Conservation (phyloP, 2,888 invertebrate species). For the Lithodes maja region DNA sequence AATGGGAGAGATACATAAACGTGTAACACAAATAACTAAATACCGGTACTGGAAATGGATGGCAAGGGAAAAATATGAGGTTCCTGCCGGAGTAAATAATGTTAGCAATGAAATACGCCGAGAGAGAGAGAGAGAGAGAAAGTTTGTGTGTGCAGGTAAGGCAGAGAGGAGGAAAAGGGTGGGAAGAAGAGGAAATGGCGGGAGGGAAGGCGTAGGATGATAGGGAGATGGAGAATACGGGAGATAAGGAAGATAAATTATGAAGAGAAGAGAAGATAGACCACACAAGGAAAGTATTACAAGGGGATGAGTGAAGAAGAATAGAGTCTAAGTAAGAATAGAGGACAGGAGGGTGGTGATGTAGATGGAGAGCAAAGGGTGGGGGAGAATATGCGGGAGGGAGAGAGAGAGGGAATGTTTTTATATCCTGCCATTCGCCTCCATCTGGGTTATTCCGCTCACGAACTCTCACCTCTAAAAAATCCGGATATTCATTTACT, state of each 20-base stretch:
- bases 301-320: slow-evolving; percentile 1
- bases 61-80: too few species aligned
- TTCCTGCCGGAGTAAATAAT: too few species aligned
- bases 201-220: too few species aligned
- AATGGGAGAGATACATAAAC: too few species aligned
- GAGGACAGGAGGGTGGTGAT: neutral
- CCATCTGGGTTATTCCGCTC: neutral
- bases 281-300: neutral
- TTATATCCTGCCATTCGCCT: neutral
- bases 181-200: too few species aligned
- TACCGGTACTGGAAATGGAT: too few species aligned
- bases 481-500: neutral
- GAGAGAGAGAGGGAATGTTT: slow-evolving; percentile 35
- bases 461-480: too few species aligned
- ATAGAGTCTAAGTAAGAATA: neutral
- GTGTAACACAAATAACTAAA: too few species aligned
- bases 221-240: too few species aligned
- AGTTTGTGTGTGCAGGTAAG: neutral
- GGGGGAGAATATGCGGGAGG: slow-evolving; percentile 40
- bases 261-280: neutral
- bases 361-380: neutral
- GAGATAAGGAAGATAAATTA: neutral
- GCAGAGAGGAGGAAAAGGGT: neutral
- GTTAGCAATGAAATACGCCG: neutral
- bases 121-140: slow-evolving; percentile 16